A percentile compares a stretch with the other conserved stretches of the same genome.
phyloP scores from a whole-genome alignment of 2,113 vertebrate species.

The Leptobrachium ailaonicum region DNA sequence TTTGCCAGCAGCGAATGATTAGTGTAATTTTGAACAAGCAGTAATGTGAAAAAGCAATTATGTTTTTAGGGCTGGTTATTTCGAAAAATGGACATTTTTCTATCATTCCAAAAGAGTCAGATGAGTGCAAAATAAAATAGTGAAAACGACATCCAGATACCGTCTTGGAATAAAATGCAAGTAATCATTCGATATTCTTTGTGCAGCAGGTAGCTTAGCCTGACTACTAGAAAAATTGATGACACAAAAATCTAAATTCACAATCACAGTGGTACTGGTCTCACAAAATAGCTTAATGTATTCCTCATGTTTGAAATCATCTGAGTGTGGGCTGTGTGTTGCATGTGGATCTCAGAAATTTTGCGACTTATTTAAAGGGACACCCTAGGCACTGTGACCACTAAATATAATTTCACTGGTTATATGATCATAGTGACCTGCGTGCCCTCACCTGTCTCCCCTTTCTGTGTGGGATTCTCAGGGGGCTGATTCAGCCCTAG shows the following conservation, averaged over 20 bases:
- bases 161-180: slow-evolving; percentile 29
- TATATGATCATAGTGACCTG: no score
- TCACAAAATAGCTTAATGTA: background rate
- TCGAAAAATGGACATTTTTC: slow-evolving; percentile 51
- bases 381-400: no score
- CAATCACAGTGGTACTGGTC: background rate
- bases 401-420: no score
- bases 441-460: no score
- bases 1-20: slow-evolving; percentile 49
- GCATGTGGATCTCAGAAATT: no score
- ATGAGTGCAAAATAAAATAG: slow-evolving; percentile 50
- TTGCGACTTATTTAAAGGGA: no score
- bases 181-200: slow-evolving; percentile 38
- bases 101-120: slow-evolving; percentile 17
- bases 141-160: slow-evolving; percentile 23
- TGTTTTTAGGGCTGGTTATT: slow-evolving; percentile 49
- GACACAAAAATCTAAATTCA: background rate
- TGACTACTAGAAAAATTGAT: background rate
- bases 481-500: no score
- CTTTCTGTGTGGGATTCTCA: no score
- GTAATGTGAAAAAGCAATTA: slow-evolving; percentile 54
- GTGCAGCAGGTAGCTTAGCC: slow-evolving; percentile 24
- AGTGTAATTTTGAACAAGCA: slow-evolving; percentile 55
- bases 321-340: no score
- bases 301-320: background rate